A percentile compares a stretch with the other conserved stretches of the same genome.
These are phyloP conservation scores for Isichthys henryi DNA, from an alignment of 2,113 vertebrate species.

Conservation along the genomic window DNA sequence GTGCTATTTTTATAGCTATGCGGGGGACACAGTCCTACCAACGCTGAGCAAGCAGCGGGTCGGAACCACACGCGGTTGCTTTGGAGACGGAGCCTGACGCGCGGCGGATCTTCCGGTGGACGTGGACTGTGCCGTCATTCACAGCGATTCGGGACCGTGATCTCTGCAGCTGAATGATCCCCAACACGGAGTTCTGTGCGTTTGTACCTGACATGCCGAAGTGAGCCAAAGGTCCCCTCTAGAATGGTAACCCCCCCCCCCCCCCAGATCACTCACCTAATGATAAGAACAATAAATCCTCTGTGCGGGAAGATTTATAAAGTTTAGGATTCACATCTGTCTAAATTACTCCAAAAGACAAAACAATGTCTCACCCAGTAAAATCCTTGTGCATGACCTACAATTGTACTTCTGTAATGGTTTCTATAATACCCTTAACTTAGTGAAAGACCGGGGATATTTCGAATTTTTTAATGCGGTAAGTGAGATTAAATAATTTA, in stretches of 20 bases:
- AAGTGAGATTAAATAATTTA: not conserved
- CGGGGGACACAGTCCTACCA: conserved; percentile 29
- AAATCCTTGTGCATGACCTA: not conserved
- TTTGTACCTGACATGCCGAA: not conserved
- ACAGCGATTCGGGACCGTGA: not conserved
- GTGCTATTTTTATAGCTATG: not conserved
- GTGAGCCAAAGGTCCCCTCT: not conserved
- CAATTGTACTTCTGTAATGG: not conserved
- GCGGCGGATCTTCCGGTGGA: not conserved
- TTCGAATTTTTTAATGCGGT: not conserved
- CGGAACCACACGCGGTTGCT: conserved; percentile 26
- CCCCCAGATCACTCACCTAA: not conserved
- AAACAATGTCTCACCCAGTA: not conserved
- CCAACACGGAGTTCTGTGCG: not conserved
- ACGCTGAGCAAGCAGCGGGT: conserved; percentile 33
- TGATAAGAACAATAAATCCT: not conserved
- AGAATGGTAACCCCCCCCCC: not conserved
- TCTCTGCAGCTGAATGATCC: not conserved
- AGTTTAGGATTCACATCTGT: too few species aligned
- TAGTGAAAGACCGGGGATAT: not conserved
- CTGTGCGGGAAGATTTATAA: not conserved
- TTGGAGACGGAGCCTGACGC: conserved; percentile 19
- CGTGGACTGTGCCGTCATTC: not conserved
- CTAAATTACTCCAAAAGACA: not conserved
- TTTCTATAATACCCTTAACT: not conserved